phyloP scores from a whole-genome alignment of 2,888 invertebrate species.

The Drosophila yooni region DNA sequence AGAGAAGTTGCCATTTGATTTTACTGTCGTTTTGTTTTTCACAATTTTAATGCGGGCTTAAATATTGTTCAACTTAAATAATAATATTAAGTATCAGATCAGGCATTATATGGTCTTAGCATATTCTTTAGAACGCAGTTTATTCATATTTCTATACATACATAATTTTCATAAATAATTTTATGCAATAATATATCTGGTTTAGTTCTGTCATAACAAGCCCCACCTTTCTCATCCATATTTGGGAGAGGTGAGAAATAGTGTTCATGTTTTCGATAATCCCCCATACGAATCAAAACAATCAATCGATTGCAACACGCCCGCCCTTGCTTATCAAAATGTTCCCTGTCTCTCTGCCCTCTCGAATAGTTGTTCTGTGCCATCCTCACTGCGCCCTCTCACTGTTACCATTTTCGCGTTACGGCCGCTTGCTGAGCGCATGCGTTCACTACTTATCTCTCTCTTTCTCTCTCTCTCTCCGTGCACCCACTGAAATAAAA shows the following conservation, averaged over 20 bases:
- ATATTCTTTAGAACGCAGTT: slow-evolving; percentile 7
- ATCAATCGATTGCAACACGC: slow-evolving; percentile 14
- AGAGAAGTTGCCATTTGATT: background rate
- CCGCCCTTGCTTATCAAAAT: slow-evolving; percentile 18
- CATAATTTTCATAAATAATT: slow-evolving; percentile 21
- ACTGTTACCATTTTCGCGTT: background rate
- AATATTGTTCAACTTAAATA: background rate
- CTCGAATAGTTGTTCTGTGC: background rate
- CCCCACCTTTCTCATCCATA: slow-evolving; percentile 18
- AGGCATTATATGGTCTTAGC: background rate
- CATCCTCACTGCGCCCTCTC: background rate
- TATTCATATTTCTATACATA: slow-evolving; percentile 7
- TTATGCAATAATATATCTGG: slow-evolving; percentile 34
- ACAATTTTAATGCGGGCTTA: background rate
- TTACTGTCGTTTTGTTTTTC: background rate
- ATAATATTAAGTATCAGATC: background rate
- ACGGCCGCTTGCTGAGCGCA: background rate
- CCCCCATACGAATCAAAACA: slow-evolving; percentile 23
- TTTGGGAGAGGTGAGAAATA: slow-evolving; percentile 22
- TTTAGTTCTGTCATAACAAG: slow-evolving; percentile 19
- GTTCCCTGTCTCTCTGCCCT: background rate
- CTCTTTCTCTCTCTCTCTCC: background rate
- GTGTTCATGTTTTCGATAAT: slow-evolving; percentile 30
- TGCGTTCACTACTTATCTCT: background rate
- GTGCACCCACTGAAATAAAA: background rate